A percentile compares a stretch with the other conserved stretches of the same genome.
Conservation (phyloP, 2,113 vertebrate genomes). For the Dasyurus viverrinus region DNA sequence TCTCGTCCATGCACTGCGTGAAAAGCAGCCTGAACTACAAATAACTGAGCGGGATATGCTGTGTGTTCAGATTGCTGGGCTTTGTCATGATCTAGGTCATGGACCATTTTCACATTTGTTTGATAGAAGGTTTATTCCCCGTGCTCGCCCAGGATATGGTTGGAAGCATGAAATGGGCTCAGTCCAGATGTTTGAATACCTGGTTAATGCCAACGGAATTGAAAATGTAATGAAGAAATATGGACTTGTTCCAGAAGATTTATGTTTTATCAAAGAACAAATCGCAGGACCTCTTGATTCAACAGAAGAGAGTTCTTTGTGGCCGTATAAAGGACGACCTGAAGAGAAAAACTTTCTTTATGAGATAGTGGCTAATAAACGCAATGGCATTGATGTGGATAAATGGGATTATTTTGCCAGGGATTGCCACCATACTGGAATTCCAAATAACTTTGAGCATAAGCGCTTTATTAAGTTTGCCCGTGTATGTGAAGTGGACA, state of each 20-base stretch:
- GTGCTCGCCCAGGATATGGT: no score
- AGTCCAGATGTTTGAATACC: no score
- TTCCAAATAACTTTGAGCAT: slow-evolving; percentile 96
- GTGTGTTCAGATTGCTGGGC: slow-evolving; percentile 96
- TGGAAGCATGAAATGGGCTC: no score
- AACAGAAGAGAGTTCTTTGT: no score
- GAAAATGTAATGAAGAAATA: no score
- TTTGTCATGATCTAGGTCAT: slow-evolving; percentile 98
- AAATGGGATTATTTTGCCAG: slow-evolving; percentile 99
- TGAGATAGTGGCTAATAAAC: slow-evolving; percentile 96
- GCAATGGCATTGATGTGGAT: slow-evolving; percentile 96
- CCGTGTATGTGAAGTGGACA: slow-evolving; percentile 90
- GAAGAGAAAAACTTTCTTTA: slow-evolving; percentile 95
- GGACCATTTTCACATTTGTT: no score
- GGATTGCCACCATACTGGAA: slow-evolving; percentile 95
- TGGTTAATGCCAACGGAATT: no score
- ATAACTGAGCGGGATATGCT: slow-evolving; percentile 91
- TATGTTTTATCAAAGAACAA: no score
- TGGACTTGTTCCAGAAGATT: no score
- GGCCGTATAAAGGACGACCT: slow-evolving; percentile 90
- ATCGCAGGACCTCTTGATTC: no score
- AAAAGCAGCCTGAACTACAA: slow-evolving; percentile 90
- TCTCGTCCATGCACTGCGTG: slow-evolving; percentile 86
- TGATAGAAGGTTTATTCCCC: no score
- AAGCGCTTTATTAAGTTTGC: slow-evolving; percentile 92